These are phyloP conservation scores for Aramus guarauna DNA, from an alignment of 2,113 vertebrate species.

Conservation along the genomic window DNA sequence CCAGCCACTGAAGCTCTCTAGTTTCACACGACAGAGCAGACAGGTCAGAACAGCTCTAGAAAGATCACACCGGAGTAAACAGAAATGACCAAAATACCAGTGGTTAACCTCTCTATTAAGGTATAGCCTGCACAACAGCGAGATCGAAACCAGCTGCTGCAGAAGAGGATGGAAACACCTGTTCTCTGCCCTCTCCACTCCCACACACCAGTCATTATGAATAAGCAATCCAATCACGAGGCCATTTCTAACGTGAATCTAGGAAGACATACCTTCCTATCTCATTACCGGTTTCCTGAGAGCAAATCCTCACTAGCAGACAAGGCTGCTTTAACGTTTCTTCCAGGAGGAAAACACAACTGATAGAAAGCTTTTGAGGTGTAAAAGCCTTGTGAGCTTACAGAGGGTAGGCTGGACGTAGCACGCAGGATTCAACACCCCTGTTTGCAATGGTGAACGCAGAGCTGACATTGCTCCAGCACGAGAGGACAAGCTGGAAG, in stretches of 20 bases:
- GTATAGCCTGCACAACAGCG: neutral
- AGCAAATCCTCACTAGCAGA: neutral
- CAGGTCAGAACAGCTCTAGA: neutral
- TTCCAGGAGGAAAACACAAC: neutral
- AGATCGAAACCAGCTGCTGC: neutral
- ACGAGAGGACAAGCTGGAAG: neutral
- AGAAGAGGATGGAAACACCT: neutral
- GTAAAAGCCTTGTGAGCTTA: neutral
- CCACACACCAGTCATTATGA: neutral
- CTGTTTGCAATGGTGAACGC: accelerated
- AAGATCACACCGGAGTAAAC: neutral
- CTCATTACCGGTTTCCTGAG: neutral
- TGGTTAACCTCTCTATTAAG: neutral
- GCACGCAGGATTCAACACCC: neutral
- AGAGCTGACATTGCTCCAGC: accelerated
- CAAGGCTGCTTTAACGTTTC: accelerated
- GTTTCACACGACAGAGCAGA: neutral
- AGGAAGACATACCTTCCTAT: accelerated
- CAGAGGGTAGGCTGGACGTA: neutral
- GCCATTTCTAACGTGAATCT: too few species aligned
- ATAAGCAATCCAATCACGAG: neutral
- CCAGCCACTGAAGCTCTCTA: neutral
- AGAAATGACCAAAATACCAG: accelerated
- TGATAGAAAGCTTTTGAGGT: accelerated
- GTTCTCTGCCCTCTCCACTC: neutral